Evolutionary conservation across 2,113 vertebrate species (phyloP), one percentile per base, ranked within the genome.

Genomic region (Paraplagusia blochii): DNA sequence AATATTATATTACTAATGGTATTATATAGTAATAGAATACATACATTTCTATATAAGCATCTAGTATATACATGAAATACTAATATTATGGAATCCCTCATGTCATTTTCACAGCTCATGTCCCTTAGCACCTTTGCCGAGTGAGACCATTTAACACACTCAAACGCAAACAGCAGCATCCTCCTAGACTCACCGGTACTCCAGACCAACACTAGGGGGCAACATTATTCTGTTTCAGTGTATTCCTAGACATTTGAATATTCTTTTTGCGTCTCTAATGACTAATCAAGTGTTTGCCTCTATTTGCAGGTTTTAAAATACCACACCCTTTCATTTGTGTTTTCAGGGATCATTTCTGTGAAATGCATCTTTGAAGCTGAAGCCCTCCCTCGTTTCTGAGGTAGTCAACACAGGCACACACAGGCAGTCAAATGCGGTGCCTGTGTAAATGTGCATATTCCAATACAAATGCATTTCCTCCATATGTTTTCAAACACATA

Each of bases 181-280:
- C 35, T n/a, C 47, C 44, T 40, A 47, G 13, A 22, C 35, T 9
- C 12, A 45, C 15, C 13, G 10, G 9, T 58, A 43, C 55, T n/a
- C 11, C 45, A 29, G 70, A 14, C 49, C 7, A 66, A 67, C 88
- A 88, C 81, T 72, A 89, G 88, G 82, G 87, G 87, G 86, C 85
- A 88, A 82, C 77, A 47, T 61, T 18, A 75, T 84, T 75, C 85
- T 86, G 59, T 45, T 57, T 0, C 45, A 59, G 40, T 9, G 1
- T 34, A 14, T 29, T 33, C 13, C 8, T 15, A 47, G 18, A 44
- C 19, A 53, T 10, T 47, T 58, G n/a, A 51, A 19, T 64, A 17
- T 36, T 17, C 33, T 39, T 56, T 18, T 53, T 39, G 46, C 44
- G 35, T 54, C 50, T 44, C 40, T 69, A 33, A 82, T 54, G 64